Evolutionary conservation across 2,797 vertebrate genomes (phyloP), one percentile per base, ranked within the genome.

Genomic region (Gallinago solitaria): DNA sequence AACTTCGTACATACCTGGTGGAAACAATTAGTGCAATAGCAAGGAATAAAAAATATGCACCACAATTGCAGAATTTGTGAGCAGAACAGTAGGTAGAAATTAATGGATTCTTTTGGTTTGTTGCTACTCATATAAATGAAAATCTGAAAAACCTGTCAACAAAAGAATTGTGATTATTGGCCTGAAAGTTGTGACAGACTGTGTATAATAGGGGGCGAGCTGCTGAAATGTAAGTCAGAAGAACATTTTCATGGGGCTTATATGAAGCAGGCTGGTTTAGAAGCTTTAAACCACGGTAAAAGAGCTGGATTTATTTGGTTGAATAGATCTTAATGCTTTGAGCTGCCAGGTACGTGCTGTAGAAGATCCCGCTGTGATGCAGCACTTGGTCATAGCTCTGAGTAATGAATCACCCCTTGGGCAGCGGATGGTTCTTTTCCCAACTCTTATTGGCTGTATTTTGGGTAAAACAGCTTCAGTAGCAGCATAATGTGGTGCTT

Each of bases 1-100:
- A 74, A 70, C 63, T 91, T 84, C 47, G 17, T 83, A 89, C 20
- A 5, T 93, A 70, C 59, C 70, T 83, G 35, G 15, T 83, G 83
- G 83, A 45, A 87, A 93, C 74, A 80, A 74, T 76, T 56, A 88
- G 56, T 90, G 70, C 83, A 89, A 81, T 94, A 87, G 50, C 56
- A 93, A 81, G 51, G 43, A 93, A 78, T 64, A 65, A 74, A 77
- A 91, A 78, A 83, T 67, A 92, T 43, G 21, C 45, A 76, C 35
- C 17, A 67, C 59, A 25, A 12, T 9, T 74, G 54, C 65, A 71
- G 56, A 83, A 60, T 33, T 54, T 90, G 54, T 78, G 87, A 96
- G 83, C 20, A 74, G 67, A 54, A 32, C 56, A 70, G 32, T 75
- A 64, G 79, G 77, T 89, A 91, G 77, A 95, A 95, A 95, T 41